A percentile compares a stretch with the other conserved stretches of the same genome.
Conservation (phyloP, 2,888 invertebrate genomes). For the Drosophila tanythrix region DNA sequence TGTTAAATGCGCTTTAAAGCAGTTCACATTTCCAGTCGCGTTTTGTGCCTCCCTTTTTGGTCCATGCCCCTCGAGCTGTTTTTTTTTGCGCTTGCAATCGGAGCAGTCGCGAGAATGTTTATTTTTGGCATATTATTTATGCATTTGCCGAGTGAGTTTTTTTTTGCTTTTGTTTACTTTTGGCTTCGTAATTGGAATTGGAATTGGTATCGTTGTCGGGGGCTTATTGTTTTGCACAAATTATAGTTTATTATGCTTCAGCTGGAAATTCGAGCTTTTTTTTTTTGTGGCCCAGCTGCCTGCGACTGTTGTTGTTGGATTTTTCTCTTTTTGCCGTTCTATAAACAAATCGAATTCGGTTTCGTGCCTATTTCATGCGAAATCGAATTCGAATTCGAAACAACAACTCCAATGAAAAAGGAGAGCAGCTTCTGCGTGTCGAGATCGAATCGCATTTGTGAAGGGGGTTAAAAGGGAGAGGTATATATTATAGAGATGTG, state of each 20-base stretch:
- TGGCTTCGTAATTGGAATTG: slow-evolving; percentile 50
- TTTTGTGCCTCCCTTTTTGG: neutral
- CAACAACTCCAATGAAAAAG: slow-evolving; percentile 3
- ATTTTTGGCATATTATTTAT: slow-evolving; percentile 56
- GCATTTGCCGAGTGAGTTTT: slow-evolving; percentile 11
- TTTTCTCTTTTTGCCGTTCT: slow-evolving; percentile 13
- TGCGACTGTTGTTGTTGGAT: slow-evolving; percentile 4
- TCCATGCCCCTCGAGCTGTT: neutral
- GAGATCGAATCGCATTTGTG: neutral
- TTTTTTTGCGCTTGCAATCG: slow-evolving; percentile 63
- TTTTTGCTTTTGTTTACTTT: slow-evolving; percentile 66
- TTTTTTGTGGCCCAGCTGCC: slow-evolving; percentile 30
- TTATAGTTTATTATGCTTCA: slow-evolving; percentile 66
- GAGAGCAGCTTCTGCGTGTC: neutral
- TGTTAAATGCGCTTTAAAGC: neutral
- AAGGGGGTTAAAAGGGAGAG: neutral
- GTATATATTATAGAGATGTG: neutral
- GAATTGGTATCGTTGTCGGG: slow-evolving; percentile 16
- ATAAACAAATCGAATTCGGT: slow-evolving; percentile 41
- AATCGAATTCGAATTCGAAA: slow-evolving; percentile 8
- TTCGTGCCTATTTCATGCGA: slow-evolving; percentile 20
- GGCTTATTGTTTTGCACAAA: slow-evolving; percentile 44
- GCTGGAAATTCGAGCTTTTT: slow-evolving; percentile 62
- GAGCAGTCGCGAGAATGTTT: slow-evolving; percentile 58
- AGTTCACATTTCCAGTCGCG: neutral